Evolutionary conservation across 2,888 invertebrate genomes (phyloP).

Genomic region (Drosophila gaucha): DNA sequence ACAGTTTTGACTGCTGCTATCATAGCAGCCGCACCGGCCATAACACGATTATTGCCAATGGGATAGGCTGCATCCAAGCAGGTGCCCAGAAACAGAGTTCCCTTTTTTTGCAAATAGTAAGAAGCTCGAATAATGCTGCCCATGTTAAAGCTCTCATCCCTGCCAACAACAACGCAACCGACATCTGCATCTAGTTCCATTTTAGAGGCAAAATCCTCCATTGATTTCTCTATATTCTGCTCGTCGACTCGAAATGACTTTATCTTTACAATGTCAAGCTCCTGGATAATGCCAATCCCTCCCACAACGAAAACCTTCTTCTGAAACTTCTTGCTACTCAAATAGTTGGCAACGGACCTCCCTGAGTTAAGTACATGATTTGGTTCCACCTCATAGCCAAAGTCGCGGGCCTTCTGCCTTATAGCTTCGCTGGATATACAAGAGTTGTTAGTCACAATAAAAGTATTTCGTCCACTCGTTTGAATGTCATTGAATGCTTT

Average conservation of each 20-base stretch:
- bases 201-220: slow-evolving; percentile 23
- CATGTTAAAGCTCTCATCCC: slow-evolving; percentile 52
- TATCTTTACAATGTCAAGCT: slow-evolving; percentile 39
- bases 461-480: slow-evolving; percentile 28
- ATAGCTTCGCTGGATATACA: not conserved
- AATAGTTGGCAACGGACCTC: slow-evolving; percentile 38
- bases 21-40: slow-evolving; percentile 58
- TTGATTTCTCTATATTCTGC: not conserved
- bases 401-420: slow-evolving; percentile 30
- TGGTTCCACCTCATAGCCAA: slow-evolving; percentile 33
- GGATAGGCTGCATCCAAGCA: slow-evolving; percentile 55
- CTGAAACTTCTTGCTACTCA: slow-evolving; percentile 47
- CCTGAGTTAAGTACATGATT: slow-evolving; percentile 32
- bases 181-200: slow-evolving; percentile 48
- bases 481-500: slow-evolving; percentile 50
- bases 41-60: slow-evolving; percentile 29
- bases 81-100: slow-evolving; percentile 52
- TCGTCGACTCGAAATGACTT: not conserved
- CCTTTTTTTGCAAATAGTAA: slow-evolving; percentile 37
- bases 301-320: slow-evolving; percentile 57
- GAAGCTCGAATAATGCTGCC: slow-evolving; percentile 41
- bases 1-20: slow-evolving; percentile 50
- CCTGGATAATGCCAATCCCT: slow-evolving; percentile 35
- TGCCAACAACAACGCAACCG: slow-evolving; percentile 59
- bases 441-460: slow-evolving; percentile 54